Evolutionary conservation across 2,888 invertebrate genomes (phyloP).

Genomic region (Papilio gigon): DNA sequence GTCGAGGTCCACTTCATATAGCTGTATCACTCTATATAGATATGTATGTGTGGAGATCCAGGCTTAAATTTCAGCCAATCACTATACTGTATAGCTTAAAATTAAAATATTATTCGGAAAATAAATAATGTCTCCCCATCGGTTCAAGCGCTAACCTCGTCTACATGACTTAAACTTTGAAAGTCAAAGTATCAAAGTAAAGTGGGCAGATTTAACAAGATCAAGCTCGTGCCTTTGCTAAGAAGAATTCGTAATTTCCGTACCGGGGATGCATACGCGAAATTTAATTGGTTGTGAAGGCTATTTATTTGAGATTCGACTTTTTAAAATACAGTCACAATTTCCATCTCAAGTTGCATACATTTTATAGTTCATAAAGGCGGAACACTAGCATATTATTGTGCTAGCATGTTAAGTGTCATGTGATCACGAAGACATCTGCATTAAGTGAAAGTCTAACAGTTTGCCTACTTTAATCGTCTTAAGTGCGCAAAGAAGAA

Average conservation of each 20-base stretch:
- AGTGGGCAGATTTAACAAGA: constrained; percentile 31
- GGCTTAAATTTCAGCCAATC: no score
- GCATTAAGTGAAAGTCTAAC: no score
- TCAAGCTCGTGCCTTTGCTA: constrained; percentile 26
- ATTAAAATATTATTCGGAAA: not conserved
- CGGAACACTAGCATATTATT: no score
- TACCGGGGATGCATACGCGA: constrained; percentile 17
- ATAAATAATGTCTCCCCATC: constrained; percentile 17
- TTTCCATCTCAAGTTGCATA: no score
- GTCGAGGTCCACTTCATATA: no score
- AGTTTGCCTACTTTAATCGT: not conserved
- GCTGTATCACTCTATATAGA: no score
- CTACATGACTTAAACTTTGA: constrained; percentile 18
- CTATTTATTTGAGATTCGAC: not conserved
- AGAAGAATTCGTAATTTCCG: constrained; percentile 34
- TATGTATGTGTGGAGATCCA: no score
- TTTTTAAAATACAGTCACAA: no score
- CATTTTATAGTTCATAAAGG: no score
- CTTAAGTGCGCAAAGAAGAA: not conserved
- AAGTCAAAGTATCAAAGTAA: constrained; percentile 31
- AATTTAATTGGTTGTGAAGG: constrained; percentile 2
- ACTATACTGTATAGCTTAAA: no score
- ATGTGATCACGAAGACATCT: no score
- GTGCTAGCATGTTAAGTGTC: no score
- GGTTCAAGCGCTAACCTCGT: constrained; percentile 4